Percentiles rank a stretch among this genome's conserved stretches.
Evolutionary conservation across 2,888 invertebrate genomes (phyloP).

Genomic region (Sabatieria punctata): DNA sequence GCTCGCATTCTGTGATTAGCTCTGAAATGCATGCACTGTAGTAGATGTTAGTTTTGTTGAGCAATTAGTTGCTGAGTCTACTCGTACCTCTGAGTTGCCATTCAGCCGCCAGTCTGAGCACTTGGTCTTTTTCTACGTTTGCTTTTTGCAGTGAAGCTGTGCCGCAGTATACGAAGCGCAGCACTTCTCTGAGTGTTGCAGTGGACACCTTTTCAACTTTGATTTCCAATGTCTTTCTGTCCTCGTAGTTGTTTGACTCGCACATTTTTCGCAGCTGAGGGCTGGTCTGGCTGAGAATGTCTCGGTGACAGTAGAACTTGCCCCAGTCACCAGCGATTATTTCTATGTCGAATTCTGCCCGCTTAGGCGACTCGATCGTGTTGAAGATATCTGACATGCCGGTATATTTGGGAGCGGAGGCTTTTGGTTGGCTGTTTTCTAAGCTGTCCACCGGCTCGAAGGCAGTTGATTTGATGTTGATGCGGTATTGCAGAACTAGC

Average conservation of each 20-base stretch:
- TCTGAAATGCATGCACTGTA: no score
- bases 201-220: neutral
- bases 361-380: neutral
- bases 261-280: neutral
- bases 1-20: neutral
- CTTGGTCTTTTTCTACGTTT: neutral
- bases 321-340: neutral
- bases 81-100: neutral
- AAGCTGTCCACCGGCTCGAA: neutral
- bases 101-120: neutral
- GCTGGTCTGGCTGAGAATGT: neutral
- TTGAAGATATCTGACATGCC: neutral
- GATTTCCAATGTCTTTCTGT: neutral
- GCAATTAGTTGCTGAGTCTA: no score
- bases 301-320: constrained; percentile 1
- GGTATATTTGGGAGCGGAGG: no score
- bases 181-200: constrained; percentile 1
- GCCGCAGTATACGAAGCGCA: constrained; percentile 2
- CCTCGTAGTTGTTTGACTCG: neutral
- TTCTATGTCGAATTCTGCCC: neutral
- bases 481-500: neutral
- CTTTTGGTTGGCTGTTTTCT: no score
- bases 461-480: neutral
- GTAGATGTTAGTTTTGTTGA: no score
- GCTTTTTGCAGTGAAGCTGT: neutral